A percentile compares a stretch with the other conserved stretches of the same genome.
Evolutionary conservation across 2,888 invertebrate genomes (phyloP).

Genomic region (Adela reaumurella): DNA sequence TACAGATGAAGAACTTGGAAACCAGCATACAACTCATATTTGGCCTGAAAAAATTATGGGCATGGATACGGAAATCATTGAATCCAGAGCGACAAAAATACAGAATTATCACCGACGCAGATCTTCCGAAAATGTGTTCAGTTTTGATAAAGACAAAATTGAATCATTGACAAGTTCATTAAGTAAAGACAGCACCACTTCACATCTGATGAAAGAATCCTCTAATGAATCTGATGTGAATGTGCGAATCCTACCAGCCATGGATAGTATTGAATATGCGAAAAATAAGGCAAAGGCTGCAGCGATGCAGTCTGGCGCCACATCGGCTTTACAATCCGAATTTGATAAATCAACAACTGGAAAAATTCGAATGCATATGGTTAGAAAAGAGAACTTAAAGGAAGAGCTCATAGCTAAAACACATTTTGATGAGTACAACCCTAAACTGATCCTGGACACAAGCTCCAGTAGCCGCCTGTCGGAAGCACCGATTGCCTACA

Average conservation of each 20-base stretch:
- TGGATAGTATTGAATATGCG: conserved; percentile 55
- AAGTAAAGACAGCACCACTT: conserved; percentile 31
- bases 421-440: conserved; percentile 70
- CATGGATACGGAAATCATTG: conserved; percentile 46
- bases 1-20: conserved; percentile 49
- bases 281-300: conserved; percentile 52
- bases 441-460: conserved; percentile 56
- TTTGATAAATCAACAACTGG: conserved; percentile 56
- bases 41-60: conserved; percentile 56
- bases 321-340: conserved; percentile 58
- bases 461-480: conserved; percentile 50
- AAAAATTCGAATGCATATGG: conserved; percentile 35
- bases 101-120: conserved; percentile 59
- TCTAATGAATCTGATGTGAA: conserved; percentile 52
- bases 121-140: conserved; percentile 71
- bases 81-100: conserved; percentile 39
- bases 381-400: conserved; percentile 55
- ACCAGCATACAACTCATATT: conserved; percentile 45
- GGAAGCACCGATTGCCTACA: conserved; percentile 52
- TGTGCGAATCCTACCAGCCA: conserved; percentile 44
- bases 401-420: conserved; percentile 65
- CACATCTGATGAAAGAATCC: conserved; percentile 44
- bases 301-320: conserved; percentile 35
- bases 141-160: conserved; percentile 73
- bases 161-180: conserved; percentile 64